A percentile compares a stretch with the other conserved stretches of the same genome.
Conservation (phyloP, 2,113 vertebrate genomes). For the human region DNA sequence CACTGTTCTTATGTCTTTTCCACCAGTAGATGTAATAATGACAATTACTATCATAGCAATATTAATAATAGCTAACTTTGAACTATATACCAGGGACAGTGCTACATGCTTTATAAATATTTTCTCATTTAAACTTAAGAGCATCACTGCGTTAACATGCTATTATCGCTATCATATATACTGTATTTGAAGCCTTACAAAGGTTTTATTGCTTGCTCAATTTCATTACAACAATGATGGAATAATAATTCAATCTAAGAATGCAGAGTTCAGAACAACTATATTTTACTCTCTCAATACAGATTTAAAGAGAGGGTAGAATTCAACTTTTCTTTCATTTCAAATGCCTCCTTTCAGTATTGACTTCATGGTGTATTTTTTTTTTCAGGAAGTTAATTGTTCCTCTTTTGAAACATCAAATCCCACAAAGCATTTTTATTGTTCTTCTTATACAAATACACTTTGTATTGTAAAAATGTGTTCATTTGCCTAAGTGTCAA, state of each 20-base stretch:
- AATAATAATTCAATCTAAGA: not conserved
- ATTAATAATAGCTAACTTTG: not conserved
- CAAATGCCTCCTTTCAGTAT: not conserved
- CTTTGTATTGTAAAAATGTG: not conserved
- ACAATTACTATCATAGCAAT: not conserved
- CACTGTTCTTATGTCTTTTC: not conserved
- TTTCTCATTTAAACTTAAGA: conserved; percentile 20
- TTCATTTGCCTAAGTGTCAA: not conserved
- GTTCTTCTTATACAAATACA: not conserved
- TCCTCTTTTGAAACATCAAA: not conserved
- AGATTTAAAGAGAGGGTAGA: not conserved
- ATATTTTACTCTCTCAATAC: not conserved
- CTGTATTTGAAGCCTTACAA: not conserved
- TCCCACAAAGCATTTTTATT: not conserved
- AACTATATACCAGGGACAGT: not conserved
- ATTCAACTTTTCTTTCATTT: not conserved
- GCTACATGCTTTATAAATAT: not conserved
- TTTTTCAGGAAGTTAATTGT: not conserved
- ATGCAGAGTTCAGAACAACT: not conserved
- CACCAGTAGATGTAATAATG: not conserved
- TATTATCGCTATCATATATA: not conserved
- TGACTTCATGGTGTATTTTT: not conserved
- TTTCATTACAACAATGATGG: not conserved
- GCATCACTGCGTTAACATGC: not conserved
- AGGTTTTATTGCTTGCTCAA: not conserved